Base-by-base conservation (phyloP, 2,113 vertebrate genomes). In the Manacus vitellinus region DNA sequence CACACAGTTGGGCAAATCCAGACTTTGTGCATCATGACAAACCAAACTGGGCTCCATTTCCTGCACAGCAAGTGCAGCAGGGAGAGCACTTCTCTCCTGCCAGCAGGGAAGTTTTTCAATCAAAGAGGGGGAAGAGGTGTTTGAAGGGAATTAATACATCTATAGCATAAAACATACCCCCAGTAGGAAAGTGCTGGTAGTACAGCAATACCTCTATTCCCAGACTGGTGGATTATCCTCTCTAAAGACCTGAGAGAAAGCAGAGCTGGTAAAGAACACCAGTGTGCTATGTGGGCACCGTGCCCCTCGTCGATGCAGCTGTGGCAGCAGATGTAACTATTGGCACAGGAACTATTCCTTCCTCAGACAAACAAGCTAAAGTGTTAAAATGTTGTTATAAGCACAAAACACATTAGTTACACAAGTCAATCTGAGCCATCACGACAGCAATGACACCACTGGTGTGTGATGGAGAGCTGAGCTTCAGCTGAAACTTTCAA, bases 281-380 rank as follows among this genome's bases (percentile, higher is more conserved):
- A 96, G 91, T 81, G 92, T 88, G 89, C 5, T 31, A 23, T 3
- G 2, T 13, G 92, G 95, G 96, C 96, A 95, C 75, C 1, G 47
- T 95, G 95, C 92, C 94, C 83, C 96, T 92, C 4, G 0, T 8
- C 5, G 2, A 21, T 67, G 96, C 96, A 94, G 96, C 95, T 95
- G 94, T 67, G 83, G 94, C 90, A 88, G 90, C 95, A 97, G 92
- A 93, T 96, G 95, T 78, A 81, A 59, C 85, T 92, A 58, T 41
- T 96, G 95, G 95, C 95, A 95, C 44, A 4, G 82, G 62, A 90
- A 92, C 67, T 12, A 44, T 51, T 76, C 78, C 88, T 85, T 80
- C 82, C 94, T 62, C 95, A 94, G 54, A 95, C 92, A 95, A 96
- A 96, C 95, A 85, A 95, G 85, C 58, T 52, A 49, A 94, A 94